Percentiles rank a stretch among this genome's conserved stretches.
Evolutionary conservation across 2,797 vertebrate species (phyloP).

Genomic region (Alectoris magna): DNA sequence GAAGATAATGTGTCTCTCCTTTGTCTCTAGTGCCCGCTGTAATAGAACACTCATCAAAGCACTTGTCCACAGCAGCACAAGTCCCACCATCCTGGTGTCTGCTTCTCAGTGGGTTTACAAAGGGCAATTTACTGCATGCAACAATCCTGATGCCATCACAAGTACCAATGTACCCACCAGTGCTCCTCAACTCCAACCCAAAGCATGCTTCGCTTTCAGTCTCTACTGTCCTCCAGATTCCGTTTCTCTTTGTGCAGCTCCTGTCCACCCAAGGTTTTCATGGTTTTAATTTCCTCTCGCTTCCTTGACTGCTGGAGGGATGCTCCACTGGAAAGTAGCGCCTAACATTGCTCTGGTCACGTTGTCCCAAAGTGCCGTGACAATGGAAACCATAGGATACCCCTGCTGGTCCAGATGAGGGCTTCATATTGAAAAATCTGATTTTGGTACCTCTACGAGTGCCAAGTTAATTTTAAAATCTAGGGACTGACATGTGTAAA

Average conservation of each 20-base stretch:
- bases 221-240: background rate
- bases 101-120: background rate
- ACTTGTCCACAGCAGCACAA: accelerated
- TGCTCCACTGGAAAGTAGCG: background rate
- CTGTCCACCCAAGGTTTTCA: background rate
- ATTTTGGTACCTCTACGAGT: background rate
- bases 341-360: background rate
- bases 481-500: background rate
- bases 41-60: background rate
- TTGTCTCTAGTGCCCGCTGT: background rate
- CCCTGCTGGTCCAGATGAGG: background rate
- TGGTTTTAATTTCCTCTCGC: background rate
- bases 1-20: background rate
- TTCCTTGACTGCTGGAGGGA: background rate
- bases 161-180: background rate
- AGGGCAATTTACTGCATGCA: background rate
- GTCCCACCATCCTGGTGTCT: background rate
- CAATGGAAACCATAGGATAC: background rate
- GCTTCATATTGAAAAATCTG: background rate
- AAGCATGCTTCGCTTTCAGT: background rate
- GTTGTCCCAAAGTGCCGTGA: background rate
- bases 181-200: background rate
- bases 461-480: background rate
- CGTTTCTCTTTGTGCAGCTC: background rate
- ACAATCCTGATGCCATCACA: background rate